A percentile compares a stretch with the other conserved stretches of the same genome.
phyloP scores from a whole-genome alignment of 2,888 invertebrate genomes.

The Protonemura montana region DNA sequence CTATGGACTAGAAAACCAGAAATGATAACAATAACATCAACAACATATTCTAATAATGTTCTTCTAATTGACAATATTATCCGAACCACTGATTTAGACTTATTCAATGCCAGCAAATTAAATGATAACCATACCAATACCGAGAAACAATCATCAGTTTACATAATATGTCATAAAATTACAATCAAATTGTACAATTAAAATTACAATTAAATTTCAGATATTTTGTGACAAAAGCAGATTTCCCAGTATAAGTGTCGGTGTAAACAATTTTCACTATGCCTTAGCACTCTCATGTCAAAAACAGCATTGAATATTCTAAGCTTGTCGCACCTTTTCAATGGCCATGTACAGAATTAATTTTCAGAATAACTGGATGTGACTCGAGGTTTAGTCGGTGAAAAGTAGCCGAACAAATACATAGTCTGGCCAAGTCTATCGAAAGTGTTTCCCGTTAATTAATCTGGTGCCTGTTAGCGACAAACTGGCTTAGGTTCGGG shows the following conservation, averaged over 20 bases:
- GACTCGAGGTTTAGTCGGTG: conserved; percentile 13
- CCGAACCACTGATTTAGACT: too few relatives aligned
- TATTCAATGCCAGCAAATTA: background rate
- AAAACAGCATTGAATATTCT: background rate
- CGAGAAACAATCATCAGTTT: background rate
- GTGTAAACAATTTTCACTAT: background rate
- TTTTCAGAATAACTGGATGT: conserved; percentile 20
- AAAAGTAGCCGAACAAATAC: background rate
- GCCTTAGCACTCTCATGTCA: background rate
- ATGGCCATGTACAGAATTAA: conserved; percentile 24
- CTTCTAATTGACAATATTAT: too few relatives aligned
- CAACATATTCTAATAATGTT: too few relatives aligned
- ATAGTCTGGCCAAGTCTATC: background rate
- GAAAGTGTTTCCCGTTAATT: background rate
- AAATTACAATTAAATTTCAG: too few relatives aligned
- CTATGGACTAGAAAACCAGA: too few relatives aligned
- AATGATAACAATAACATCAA: too few relatives aligned
- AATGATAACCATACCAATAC: background rate
- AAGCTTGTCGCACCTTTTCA: background rate
- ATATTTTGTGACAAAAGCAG: too few relatives aligned
- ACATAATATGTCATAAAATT: too few relatives aligned
- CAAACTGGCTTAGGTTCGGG: background rate
- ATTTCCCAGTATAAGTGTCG: too few relatives aligned
- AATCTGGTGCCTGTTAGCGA: background rate
- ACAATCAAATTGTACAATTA: too few relatives aligned